Evolutionary conservation across 2,888 invertebrate genomes (phyloP), one percentile per base, ranked within the genome.

Genomic region (Agrochola lota): DNA sequence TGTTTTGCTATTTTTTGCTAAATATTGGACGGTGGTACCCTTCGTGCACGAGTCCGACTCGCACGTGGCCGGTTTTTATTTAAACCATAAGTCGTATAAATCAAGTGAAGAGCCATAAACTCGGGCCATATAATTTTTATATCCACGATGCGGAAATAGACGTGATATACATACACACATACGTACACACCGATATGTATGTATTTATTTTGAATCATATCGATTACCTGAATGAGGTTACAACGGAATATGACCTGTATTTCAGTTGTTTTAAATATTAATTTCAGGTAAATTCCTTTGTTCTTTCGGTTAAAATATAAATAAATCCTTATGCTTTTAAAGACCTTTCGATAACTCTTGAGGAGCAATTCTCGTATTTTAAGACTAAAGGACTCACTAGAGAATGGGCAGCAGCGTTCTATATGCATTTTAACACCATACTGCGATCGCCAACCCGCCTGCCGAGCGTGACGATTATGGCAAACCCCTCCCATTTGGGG

Each of bases 71-170:
- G 46, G 5, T 46, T 46, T 46, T 86, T 85, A 71, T 74, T 71
- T 70, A 72, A 74, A 70, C 69, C 30, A n/a, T 68, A 57, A 49
- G 23, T 70, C 60, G 20, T 73, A 84, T 83, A 83, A 86, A 84
- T 84, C 86, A 84, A 74, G 60, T 73, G 72, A 83, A 73, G 71
- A 67, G 49, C 30, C 46, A 86, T 84, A 83, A 84, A 84, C 17
- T 71, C 17, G 35, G 60, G 67, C 66, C 59, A 78, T 85, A 84
- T 85, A 85, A 75, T 78, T 83, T 84, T 84, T 84, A 84, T 86
- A 73, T 75, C 52, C 72, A 35, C 52, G 64, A 83, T 71, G 75
- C 70, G 83, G 79, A 84, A 86, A 70, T 74, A 70, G 20, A 43
- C 35, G 40, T 52, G 40, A n/a, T 62, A 67, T 59, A 57, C 55